Evolutionary conservation across 2,888 invertebrate species (phyloP).

Genomic region (Xanthorhoe designata): DNA sequence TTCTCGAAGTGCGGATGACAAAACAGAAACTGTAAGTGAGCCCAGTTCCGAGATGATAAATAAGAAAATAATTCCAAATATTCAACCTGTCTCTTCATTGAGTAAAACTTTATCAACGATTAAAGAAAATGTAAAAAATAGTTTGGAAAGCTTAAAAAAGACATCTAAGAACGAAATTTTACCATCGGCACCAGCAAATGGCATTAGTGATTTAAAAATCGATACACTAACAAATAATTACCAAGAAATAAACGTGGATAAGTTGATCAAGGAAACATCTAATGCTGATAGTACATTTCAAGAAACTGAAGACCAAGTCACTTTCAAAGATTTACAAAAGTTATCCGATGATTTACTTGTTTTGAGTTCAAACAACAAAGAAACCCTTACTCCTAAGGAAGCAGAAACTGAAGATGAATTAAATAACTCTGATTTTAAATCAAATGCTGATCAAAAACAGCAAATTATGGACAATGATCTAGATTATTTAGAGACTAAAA

Average conservation of each 20-base stretch:
- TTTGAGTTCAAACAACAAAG: slow-evolving; percentile 45
- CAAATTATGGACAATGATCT: neutral
- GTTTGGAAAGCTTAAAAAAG: slow-evolving; percentile 48
- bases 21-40: neutral
- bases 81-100: slow-evolving; percentile 22
- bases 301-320: slow-evolving; percentile 30
- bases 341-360: slow-evolving; percentile 62
- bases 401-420: slow-evolving; percentile 4
- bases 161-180: neutral
- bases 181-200: slow-evolving; percentile 11
- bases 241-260: slow-evolving; percentile 7
- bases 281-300: slow-evolving; percentile 16
- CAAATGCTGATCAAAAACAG: slow-evolving; percentile 7
- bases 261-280: neutral
- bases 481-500: slow-evolving; percentile 6
- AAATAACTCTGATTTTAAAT: slow-evolving; percentile 8
- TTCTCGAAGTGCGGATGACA: neutral
- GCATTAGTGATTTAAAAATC: slow-evolving; percentile 6
- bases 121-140: slow-evolving; percentile 51
- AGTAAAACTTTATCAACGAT: slow-evolving; percentile 47
- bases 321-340: slow-evolving; percentile 64
- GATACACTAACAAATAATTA: slow-evolving; percentile 4
- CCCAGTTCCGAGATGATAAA: neutral
- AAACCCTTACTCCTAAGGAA: slow-evolving; percentile 19
- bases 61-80: slow-evolving; percentile 1